A percentile compares a stretch with the other conserved stretches of the same genome.
Conservation (phyloP, 2,888 invertebrate genomes). For the Sthenelais limicola region DNA sequence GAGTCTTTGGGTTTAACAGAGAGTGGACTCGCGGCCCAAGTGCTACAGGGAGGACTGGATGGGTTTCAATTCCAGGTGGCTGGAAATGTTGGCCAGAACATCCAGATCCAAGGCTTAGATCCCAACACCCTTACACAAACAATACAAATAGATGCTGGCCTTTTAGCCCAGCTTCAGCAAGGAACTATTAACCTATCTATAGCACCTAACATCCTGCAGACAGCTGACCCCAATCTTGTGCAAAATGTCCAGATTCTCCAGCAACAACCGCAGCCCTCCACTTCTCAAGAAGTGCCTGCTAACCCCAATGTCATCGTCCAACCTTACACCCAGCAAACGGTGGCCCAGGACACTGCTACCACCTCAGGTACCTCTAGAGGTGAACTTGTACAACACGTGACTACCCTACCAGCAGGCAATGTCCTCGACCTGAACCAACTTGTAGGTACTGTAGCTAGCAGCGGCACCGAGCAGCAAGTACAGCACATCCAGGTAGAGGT, state of each 20-base stretch:
- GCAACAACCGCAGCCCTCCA: conserved; percentile 27
- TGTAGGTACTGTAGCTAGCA: neutral
- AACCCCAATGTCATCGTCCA: neutral
- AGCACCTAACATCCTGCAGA: conserved; percentile 58
- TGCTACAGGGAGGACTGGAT: conserved; percentile 63
- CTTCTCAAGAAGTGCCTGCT: neutral
- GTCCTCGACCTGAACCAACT: conserved; percentile 14
- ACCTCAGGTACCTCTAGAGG: neutral
- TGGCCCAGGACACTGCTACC: neutral
- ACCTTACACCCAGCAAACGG: neutral
- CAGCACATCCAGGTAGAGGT: conserved; percentile 9
- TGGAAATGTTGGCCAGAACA: conserved; percentile 60
- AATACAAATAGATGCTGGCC: conserved; percentile 73
- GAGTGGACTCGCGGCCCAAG: conserved; percentile 26
- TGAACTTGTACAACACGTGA: neutral
- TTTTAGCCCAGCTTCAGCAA: conserved; percentile 73
- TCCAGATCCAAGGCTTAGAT: conserved; percentile 72
- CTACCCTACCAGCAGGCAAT: neutral
- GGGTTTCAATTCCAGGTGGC: conserved; percentile 51
- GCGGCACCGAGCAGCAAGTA: neutral
- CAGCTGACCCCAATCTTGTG: conserved; percentile 56
- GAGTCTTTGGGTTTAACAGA: conserved; percentile 19
- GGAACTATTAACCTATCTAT: conserved; percentile 71
- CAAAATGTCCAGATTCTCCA: conserved; percentile 60
- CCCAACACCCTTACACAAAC: conserved; percentile 69